These are phyloP conservation scores for Chanos chanos DNA, from an alignment of 2,797 vertebrate species.

Conservation along the genomic window DNA sequence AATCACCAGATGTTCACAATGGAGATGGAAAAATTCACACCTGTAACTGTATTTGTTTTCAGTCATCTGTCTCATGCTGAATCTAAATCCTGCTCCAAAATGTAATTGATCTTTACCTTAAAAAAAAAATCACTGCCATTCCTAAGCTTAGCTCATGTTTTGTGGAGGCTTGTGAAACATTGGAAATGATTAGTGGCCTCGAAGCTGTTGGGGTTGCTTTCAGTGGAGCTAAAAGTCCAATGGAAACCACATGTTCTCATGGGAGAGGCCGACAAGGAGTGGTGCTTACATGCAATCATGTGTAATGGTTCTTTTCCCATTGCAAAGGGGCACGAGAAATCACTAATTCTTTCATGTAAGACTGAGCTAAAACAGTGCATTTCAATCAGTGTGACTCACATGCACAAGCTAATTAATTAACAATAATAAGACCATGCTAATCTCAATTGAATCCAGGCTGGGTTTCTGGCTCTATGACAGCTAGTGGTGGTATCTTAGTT, in stretches of 20 bases:
- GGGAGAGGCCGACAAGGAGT: constrained; percentile 32
- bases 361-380: constrained; percentile 17
- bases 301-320: constrained; percentile 38
- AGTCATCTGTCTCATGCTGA: neutral
- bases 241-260: constrained; percentile 58
- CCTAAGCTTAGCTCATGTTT: neutral
- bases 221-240: constrained; percentile 46
- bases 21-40: too few species aligned
- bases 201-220: constrained; percentile 24
- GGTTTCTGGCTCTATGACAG: constrained; percentile 20
- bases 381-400: constrained; percentile 27
- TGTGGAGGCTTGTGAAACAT: neutral
- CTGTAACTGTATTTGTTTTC: neutral
- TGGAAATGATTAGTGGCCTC: constrained; percentile 12
- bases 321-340: constrained; percentile 36
- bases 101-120: too few species aligned
- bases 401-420: constrained; percentile 37
- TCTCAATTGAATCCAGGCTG: constrained; percentile 32
- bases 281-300: constrained; percentile 49
- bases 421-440: constrained; percentile 30
- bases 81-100: too few species aligned
- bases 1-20: neutral
- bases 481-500: constrained; percentile 38
- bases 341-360: constrained; percentile 13
- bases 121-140: too few species aligned